phyloP scores from a whole-genome alignment of 2,888 invertebrate species.

The Marasmarcha lunaedactyla region DNA sequence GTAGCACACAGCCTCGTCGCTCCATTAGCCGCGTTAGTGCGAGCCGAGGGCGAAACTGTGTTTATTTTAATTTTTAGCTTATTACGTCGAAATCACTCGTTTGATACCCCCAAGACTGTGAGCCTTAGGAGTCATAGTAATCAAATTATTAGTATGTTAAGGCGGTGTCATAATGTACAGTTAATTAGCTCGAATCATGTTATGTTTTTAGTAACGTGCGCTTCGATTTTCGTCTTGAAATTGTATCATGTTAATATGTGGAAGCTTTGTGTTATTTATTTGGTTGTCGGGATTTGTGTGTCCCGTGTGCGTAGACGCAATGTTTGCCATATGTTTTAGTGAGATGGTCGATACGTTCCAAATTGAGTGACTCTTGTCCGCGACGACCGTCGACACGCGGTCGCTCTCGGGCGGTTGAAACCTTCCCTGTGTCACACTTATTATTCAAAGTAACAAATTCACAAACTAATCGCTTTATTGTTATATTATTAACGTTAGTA shows the following conservation, averaged over 20 bases:
- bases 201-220: slow-evolving; percentile 22
- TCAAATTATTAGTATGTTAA: no score
- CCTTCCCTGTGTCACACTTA: slow-evolving; percentile 23
- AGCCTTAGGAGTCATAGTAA: no score
- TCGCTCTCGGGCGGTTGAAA: no score
- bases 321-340: slow-evolving; percentile 64
- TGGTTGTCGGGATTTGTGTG: slow-evolving; percentile 1
- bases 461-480: slow-evolving; percentile 68
- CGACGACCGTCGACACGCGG: neutral
- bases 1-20: no score
- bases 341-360: slow-evolving; percentile 57
- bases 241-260: slow-evolving; percentile 22
- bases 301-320: slow-evolving; percentile 3
- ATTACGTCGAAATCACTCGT: no score
- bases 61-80: no score
- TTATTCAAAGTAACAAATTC: slow-evolving; percentile 52
- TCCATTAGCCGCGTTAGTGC: no score
- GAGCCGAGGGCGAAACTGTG: no score
- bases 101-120: no score
- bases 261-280: no score
- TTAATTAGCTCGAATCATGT: slow-evolving; percentile 36
- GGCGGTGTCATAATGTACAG: slow-evolving; percentile 36
- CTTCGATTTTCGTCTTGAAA: slow-evolving; percentile 26
- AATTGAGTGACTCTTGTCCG: slow-evolving; percentile 16
- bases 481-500: slow-evolving; percentile 62